Evolutionary conservation across 2,888 invertebrate genomes (phyloP).

Genomic region (Halocaridina rubra): DNA sequence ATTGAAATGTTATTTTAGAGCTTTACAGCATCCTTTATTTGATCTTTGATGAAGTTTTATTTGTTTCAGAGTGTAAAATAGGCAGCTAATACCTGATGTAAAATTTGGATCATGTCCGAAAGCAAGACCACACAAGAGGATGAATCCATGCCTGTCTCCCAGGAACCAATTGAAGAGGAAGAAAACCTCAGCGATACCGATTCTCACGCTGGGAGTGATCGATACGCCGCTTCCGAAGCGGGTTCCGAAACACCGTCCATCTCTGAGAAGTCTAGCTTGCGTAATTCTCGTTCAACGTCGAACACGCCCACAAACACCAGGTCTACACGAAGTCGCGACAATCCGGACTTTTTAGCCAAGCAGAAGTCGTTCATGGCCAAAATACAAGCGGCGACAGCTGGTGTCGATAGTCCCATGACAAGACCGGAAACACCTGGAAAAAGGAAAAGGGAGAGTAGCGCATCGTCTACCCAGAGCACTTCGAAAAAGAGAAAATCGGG

Average conservation of each 20-base stretch:
- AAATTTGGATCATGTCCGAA: conserved; percentile 46
- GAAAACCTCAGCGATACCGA: conserved; percentile 47
- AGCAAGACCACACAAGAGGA: conserved; percentile 23
- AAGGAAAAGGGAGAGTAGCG: conserved; percentile 50
- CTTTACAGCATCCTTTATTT: too few species aligned
- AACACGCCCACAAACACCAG: conserved; percentile 47
- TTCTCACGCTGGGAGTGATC: conserved; percentile 43
- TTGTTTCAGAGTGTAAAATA: conserved; percentile 21
- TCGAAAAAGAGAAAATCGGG: conserved; percentile 45
- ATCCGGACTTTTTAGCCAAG: conserved; percentile 58
- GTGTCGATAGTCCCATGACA: conserved; percentile 6
- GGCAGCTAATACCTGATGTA: conserved; percentile 17
- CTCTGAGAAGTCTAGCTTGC: conserved; percentile 29
- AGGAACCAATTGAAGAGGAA: conserved; percentile 39
- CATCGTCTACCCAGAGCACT: conserved; percentile 12
- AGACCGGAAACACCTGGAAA: conserved; percentile 59
- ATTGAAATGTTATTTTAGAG: too few species aligned
- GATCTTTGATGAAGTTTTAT: too few species aligned
- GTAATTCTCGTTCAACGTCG: conserved; percentile 18
- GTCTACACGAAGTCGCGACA: conserved; percentile 55
- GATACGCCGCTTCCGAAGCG: conserved; percentile 38
- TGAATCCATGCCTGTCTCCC: conserved; percentile 34
- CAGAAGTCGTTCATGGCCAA: conserved; percentile 61
- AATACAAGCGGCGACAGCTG: conserved; percentile 51
- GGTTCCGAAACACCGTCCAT: conserved; percentile 44